Evolutionary conservation across 2,113 vertebrate genomes (phyloP).

Genomic region (Physeter macrocephalus): DNA sequence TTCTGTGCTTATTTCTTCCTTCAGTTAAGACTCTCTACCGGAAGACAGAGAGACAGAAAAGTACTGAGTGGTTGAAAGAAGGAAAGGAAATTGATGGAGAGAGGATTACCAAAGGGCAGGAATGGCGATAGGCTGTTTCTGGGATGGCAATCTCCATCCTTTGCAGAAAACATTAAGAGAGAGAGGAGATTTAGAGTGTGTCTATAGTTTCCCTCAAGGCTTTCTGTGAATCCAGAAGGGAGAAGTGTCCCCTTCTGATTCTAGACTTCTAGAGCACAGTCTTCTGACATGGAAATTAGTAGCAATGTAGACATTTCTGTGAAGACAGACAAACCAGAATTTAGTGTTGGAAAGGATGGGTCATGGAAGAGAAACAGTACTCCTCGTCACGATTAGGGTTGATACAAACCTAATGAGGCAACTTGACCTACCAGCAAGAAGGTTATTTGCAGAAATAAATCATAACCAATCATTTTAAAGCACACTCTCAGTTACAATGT

Average conservation of each 20-base stretch:
- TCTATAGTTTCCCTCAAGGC: not conserved
- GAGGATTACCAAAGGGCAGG: not conserved
- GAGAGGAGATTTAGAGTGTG: rapidly evolving
- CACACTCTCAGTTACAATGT: not conserved
- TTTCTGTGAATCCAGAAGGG: not conserved
- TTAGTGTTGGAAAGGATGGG: not conserved
- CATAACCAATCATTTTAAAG: not conserved
- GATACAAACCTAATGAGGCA: not conserved
- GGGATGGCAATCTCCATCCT: not conserved
- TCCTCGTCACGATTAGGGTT: not conserved
- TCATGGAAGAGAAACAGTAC: not conserved
- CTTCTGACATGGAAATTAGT: not conserved
- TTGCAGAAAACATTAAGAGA: not conserved
- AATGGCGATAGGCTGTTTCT: not conserved
- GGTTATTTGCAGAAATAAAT: not conserved
- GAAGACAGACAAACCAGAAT: not conserved
- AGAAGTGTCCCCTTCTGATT: not conserved
- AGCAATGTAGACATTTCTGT: not conserved
- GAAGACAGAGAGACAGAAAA: not conserved
- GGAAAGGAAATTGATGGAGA: not conserved
- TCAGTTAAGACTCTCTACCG: not conserved
- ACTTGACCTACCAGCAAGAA: not conserved
- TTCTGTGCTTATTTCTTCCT: not conserved
- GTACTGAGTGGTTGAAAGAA: not conserved
- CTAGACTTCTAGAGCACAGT: not conserved